A percentile compares a stretch with the other conserved stretches of the same genome.
phyloP scores from a whole-genome alignment of 2,888 invertebrate genomes.

The Cryptus armator region DNA sequence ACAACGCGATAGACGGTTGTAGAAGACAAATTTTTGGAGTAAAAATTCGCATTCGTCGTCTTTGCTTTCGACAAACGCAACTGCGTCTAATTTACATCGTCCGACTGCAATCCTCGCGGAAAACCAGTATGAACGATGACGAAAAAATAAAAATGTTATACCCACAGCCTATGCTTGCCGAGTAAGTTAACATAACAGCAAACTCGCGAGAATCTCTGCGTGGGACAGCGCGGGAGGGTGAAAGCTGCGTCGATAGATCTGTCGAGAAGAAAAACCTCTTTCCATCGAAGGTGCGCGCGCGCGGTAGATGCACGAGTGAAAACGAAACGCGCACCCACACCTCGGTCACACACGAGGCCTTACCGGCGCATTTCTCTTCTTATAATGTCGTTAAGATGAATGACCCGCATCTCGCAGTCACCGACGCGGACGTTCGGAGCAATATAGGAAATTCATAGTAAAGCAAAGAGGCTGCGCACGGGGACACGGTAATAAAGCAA shows the following conservation, averaged over 20 bases:
- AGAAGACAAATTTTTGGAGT: no score
- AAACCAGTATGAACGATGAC: conserved; percentile 1
- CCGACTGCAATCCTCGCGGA: neutral
- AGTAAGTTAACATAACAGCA: conserved; percentile 33
- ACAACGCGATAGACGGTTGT: no score
- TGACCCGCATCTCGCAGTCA: conserved; percentile 60
- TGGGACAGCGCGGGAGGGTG: conserved; percentile 63
- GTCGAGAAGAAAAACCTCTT: conserved; percentile 48
- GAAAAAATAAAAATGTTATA: conserved; percentile 2
- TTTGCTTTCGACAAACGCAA: no score
- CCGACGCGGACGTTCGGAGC: conserved; percentile 4
- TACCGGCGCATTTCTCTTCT: conserved; percentile 50
- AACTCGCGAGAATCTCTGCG: conserved; percentile 21
- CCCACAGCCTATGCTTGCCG: neutral
- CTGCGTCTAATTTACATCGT: neutral
- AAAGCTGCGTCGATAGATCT: conserved; percentile 58
- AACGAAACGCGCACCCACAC: conserved; percentile 69
- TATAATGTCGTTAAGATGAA: conserved; percentile 63
- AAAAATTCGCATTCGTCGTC: no score
- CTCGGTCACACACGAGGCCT: conserved; percentile 33
- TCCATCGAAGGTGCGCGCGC: conserved; percentile 36
- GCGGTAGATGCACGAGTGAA: conserved; percentile 67
- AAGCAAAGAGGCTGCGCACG: conserved; percentile 13
- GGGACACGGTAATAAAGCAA: conserved; percentile 49
- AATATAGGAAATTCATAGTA: conserved; percentile 37